These are phyloP conservation scores for Myotis daubentonii DNA, from an alignment of 2,797 vertebrate genomes.

Conservation along the genomic window DNA sequence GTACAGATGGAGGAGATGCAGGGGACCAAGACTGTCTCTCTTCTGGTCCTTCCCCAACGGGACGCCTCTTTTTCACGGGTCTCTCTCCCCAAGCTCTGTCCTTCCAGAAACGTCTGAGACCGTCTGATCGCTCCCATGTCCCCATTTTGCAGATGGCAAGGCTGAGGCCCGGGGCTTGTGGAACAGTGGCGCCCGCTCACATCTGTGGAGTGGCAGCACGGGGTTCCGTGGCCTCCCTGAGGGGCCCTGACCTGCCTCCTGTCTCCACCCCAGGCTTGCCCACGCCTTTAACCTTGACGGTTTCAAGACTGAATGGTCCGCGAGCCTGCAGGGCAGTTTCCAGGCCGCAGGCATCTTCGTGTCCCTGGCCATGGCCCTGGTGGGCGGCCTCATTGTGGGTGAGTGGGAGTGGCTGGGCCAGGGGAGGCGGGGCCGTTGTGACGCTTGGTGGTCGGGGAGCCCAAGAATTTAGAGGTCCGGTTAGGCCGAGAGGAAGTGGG, in stretches of 20 bases:
- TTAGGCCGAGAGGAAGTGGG: background rate
- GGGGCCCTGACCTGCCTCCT: background rate
- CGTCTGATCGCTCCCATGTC: too few relatives aligned
- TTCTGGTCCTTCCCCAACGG: background rate
- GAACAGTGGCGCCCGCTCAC: background rate
- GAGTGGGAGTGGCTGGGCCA: constrained; percentile 74
- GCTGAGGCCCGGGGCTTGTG: background rate
- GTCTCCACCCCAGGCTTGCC: constrained; percentile 85
- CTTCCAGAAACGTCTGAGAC: background rate
- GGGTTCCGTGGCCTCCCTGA: background rate
- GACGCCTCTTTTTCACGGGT: background rate
- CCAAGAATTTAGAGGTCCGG: background rate
- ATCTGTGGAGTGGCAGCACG: background rate
- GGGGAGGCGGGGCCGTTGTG: background rate
- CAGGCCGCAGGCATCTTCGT: constrained; percentile 94
- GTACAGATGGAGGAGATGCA: background rate
- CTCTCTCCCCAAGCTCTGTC: background rate
- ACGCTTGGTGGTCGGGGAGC: background rate
- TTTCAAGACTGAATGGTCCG: constrained; percentile 61
- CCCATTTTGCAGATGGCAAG: background rate
- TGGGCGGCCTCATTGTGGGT: constrained; percentile 94
- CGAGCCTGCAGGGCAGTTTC: constrained; percentile 89
- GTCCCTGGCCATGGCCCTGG: constrained; percentile 91
- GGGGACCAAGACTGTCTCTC: background rate
- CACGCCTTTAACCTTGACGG: constrained; percentile 86